phyloP scores from a whole-genome alignment of 1,140 invertebrate genomes.

The Ptiloglossa arizonensis region DNA sequence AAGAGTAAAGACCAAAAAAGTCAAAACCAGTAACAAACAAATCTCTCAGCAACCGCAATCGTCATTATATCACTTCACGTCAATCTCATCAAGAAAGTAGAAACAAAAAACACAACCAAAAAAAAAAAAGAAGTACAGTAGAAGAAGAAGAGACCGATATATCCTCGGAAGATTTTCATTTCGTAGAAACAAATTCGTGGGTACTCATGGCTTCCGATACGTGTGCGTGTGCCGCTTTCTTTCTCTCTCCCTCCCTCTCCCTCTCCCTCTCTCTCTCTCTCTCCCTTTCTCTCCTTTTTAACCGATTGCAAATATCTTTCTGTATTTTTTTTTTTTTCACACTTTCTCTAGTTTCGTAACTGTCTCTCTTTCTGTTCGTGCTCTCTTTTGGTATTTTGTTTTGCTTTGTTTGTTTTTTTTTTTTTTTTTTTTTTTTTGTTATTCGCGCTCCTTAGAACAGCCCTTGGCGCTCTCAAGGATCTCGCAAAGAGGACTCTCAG shows the following conservation, averaged over 20 bases:
- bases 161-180: slow-evolving; percentile 66
- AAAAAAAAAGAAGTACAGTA: slow-evolving; percentile 64
- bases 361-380: slow-evolving; percentile 38
- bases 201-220: slow-evolving; percentile 79
- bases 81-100: slow-evolving; percentile 77
- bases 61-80: slow-evolving; percentile 76
- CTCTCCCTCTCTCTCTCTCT: slow-evolving; percentile 68
- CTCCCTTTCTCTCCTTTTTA: slow-evolving; percentile 64
- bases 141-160: slow-evolving; percentile 62
- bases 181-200: slow-evolving; percentile 69
- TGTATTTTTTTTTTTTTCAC: slow-evolving; percentile 32
- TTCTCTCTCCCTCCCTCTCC: slow-evolving; percentile 62
- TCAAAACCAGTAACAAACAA: slow-evolving; percentile 80
- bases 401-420: slow-evolving; percentile 49
- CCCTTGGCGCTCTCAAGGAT: slow-evolving; percentile 75
- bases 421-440: slow-evolving; percentile 49
- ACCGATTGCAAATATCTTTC: slow-evolving; percentile 41
- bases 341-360: slow-evolving; percentile 57
- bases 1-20: slow-evolving; percentile 75
- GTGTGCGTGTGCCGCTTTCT: slow-evolving; percentile 79
- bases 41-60: slow-evolving; percentile 81
- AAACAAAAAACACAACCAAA: slow-evolving; percentile 80
- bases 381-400: slow-evolving; percentile 49
- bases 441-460: slow-evolving; percentile 63
- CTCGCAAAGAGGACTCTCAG: slow-evolving; percentile 70